Percentiles rank a stretch among this genome's conserved stretches.
Evolutionary conservation across 1,140 invertebrate species (phyloP).

Genomic region (Bombyx mori): ASM3026992v2 NC_085120.1:10472501-10473000

Average conservation of each 20-base stretch:
- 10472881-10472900: too few species aligned
- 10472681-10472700: conserved; percentile 16
- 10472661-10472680: conserved; percentile 14
- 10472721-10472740: conserved; percentile 16
- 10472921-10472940: too few species aligned
- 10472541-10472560: conserved; percentile 7
- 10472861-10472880: too few species aligned
- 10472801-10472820: conserved; percentile 28
- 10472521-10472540: conserved; percentile 7
- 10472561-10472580: conserved; percentile 12
- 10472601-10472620: conserved; percentile 14
- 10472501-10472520: conserved; percentile 18
- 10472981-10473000: conserved; percentile 18
- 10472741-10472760: conserved; percentile 20
- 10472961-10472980: conserved; percentile 14
- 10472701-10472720: conserved; percentile 23
- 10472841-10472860: too few species aligned
- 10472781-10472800: conserved; percentile 20
- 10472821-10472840: conserved; percentile 10
- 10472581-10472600: conserved; percentile 16
- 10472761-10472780: conserved; percentile 20
- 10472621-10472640: conserved; percentile 10
- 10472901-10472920: too few species aligned
- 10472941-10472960: conserved; percentile 6
- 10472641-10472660: conserved; percentile 25